Conservation (phyloP, 37 sponge, comb jelly and placozoan genomes). For the Axinella damicornis region DNA sequence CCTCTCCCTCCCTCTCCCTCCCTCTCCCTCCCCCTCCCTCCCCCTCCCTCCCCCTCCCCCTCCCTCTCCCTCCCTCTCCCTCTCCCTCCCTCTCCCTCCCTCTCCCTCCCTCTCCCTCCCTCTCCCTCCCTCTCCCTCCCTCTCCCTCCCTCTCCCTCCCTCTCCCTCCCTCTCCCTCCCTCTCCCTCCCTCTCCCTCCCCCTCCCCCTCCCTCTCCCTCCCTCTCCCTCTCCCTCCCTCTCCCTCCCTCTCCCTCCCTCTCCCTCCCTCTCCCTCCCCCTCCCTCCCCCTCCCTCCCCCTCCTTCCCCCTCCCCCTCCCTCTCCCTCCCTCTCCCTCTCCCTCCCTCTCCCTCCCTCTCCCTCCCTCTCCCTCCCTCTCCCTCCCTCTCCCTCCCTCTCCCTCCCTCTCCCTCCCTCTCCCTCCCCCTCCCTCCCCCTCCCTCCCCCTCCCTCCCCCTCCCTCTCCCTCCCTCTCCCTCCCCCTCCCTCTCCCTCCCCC, state of each 20-base stretch:
- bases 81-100: constrained; percentile 24
- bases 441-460: neutral
- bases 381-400: neutral
- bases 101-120: constrained; percentile 36
- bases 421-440: neutral
- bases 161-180: no score
- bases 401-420: neutral
- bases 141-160: no score
- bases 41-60: neutral
- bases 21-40: neutral
- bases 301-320: neutral
- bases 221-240: neutral
- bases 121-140: constrained; percentile 1
- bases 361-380: neutral
- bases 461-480: no score
- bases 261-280: neutral
- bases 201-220: neutral
- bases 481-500: neutral
- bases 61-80: constrained; percentile 8
- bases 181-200: no score
- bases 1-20: constrained; percentile 7
- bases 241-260: neutral
- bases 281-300: neutral
- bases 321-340: constrained; percentile 4
- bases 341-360: neutral